Evolutionary conservation across 2,113 vertebrate genomes (phyloP), one percentile per base, ranked within the genome.

Genomic region (Caranx melampygus): DNA sequence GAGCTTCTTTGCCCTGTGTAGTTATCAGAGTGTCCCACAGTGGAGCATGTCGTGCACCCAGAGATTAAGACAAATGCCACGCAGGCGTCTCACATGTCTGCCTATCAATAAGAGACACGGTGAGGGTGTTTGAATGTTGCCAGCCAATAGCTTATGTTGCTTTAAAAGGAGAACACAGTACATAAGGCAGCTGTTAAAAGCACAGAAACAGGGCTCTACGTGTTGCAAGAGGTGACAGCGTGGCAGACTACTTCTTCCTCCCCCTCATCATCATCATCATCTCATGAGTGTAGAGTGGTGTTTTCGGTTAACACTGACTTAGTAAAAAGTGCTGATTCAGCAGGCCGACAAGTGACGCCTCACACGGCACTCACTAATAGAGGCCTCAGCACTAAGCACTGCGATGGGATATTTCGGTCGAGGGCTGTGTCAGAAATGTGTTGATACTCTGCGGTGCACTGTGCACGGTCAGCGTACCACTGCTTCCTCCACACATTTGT

Each of bases 41-140:
- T 49, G 60, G 82, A 82, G 78, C 73, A 54, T 10, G 52, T 61
- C 72, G 34, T 78, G 65, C 75, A 52, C 54, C 20, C 69, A 75
- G 66, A 89, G 83, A 90, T 92, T 76, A 91, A 74, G 65, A 83
- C 60, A 72, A 72, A 81, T 73, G 78, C 57, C 78, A 75, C 2
- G 33, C 74, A 45, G 44, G 64, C 68, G 2, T 82, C 76, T 83
- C 40, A n/a, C 76, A 62, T 64, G 69, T 33, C 63, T 47, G 61
- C 59, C 58, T 78, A 45, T 81, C 63, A 77, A 62, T 70, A 33
- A 66, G 51, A 82, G 68, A 14, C 63, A 71, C 44, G 52, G 44
- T 3, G 14, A 75, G 67, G 62, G 40, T 15, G 72, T 76, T 44
- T 69, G 34, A 66, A 55, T 10, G 68, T 65, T 66, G 44, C 52